Conservation (phyloP, 2,888 invertebrate species). For the Heterodera filipjevi region DNA sequence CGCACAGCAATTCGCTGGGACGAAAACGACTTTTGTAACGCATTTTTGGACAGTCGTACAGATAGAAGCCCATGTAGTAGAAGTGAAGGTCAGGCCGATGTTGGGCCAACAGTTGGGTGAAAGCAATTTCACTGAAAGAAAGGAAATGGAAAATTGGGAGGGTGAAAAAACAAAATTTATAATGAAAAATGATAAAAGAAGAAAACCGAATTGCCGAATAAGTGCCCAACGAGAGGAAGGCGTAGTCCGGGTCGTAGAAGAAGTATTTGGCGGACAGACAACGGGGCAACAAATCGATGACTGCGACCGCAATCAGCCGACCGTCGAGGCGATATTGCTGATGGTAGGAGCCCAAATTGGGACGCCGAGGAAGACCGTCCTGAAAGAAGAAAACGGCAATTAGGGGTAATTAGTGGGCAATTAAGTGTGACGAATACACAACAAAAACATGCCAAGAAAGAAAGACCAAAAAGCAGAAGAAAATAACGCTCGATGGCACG, state of each 20-base stretch:
- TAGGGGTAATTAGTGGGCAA: no score
- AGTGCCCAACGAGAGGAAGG: constrained; percentile 85
- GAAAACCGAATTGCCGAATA: constrained; percentile 83
- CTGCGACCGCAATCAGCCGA: constrained; percentile 87
- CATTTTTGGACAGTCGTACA: constrained; percentile 96
- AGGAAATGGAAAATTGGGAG: background rate
- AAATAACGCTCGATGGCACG: no score
- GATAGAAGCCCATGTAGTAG: constrained; percentile 98
- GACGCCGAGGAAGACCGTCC: background rate
- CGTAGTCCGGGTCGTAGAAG: constrained; percentile 93
- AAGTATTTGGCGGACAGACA: constrained; percentile 96
- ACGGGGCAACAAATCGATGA: constrained; percentile 88
- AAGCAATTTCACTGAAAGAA: constrained; percentile 79
- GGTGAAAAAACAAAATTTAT: constrained; percentile 20
- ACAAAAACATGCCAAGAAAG: no score
- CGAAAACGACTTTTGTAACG: constrained; percentile 86
- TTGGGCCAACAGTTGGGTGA: constrained; percentile 75
- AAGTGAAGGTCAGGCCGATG: constrained; percentile 75
- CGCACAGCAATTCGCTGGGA: constrained; percentile 89
- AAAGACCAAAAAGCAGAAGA: no score
- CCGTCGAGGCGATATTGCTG: constrained; percentile 94
- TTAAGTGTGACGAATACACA: no score
- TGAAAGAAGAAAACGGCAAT: no score
- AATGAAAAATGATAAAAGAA: constrained; percentile 50
- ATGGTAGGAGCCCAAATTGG: constrained; percentile 84